Evolutionary conservation across 1,140 invertebrate species (phyloP).

Genomic region (Zaprionus taronus): DNA sequence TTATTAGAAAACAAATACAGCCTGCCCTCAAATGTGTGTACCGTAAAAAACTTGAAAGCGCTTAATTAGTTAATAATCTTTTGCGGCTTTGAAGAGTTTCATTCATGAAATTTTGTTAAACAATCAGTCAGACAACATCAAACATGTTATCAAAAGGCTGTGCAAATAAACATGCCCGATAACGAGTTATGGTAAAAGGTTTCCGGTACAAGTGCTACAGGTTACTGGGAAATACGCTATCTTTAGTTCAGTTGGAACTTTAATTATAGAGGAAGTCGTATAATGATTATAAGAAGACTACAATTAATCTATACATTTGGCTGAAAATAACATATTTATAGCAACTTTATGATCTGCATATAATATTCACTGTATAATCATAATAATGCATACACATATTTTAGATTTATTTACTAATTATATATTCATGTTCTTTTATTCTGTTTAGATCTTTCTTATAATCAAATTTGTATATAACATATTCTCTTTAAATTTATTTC

Average conservation of each 20-base stretch:
- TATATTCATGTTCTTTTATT: too few relatives aligned
- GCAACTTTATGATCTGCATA: too few relatives aligned
- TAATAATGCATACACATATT: too few relatives aligned
- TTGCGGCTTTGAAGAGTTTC: not conserved
- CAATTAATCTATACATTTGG: too few relatives aligned
- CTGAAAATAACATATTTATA: too few relatives aligned
- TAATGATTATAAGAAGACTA: too few relatives aligned
- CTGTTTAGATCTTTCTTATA: too few relatives aligned
- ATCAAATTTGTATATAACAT: not conserved
- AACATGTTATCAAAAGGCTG: not conserved
- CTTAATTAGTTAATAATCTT: not conserved
- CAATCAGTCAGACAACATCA: not conserved
- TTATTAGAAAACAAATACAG: not conserved
- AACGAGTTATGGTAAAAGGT: not conserved
- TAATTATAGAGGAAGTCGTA: not conserved
- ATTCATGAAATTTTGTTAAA: not conserved
- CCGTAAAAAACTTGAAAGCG: not conserved
- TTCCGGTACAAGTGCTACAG: not conserved
- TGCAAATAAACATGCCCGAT: not conserved
- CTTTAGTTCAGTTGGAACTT: not conserved
- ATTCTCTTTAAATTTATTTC: not conserved
- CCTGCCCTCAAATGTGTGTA: not conserved
- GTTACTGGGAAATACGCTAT: not conserved
- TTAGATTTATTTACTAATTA: too few relatives aligned
- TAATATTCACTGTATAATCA: too few relatives aligned